Percentiles rank a stretch among this genome's conserved stretches.
phyloP scores from a whole-genome alignment of 2,888 invertebrate genomes.

The Notocelia uddmanniana region DNA sequence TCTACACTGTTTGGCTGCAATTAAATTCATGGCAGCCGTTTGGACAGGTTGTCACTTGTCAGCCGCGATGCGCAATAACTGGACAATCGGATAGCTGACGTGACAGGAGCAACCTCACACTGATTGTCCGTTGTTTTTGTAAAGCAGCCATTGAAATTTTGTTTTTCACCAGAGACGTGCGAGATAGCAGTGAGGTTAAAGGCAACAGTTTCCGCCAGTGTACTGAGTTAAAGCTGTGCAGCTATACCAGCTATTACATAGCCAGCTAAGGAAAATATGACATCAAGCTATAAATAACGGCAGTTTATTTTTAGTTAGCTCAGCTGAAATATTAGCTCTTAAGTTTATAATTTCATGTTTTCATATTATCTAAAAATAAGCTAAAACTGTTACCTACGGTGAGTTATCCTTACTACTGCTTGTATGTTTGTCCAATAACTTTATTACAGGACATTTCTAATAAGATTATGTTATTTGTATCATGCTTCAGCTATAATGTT shows the following conservation, averaged over 20 bases:
- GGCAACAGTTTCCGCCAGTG: not conserved
- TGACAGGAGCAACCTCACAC: not conserved
- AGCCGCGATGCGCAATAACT: constrained; percentile 31
- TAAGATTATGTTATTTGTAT: not conserved
- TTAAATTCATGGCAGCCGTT: constrained; percentile 21
- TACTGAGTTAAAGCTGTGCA: not conserved
- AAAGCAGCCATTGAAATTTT: not conserved
- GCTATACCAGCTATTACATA: not conserved
- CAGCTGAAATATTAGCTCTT: not conserved
- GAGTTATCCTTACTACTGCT: no score
- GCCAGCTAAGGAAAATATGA: not conserved
- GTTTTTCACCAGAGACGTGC: not conserved
- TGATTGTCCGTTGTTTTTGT: constrained; percentile 23
- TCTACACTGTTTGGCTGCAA: constrained; percentile 18
- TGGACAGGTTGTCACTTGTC: constrained; percentile 20
- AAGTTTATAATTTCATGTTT: no score
- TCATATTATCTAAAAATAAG: no score
- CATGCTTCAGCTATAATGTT: not conserved
- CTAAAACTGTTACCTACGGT: no score
- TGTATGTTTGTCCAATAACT: no score
- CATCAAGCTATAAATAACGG: not conserved
- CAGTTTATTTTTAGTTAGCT: not conserved
- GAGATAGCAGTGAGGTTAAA: not conserved
- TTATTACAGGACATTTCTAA: not conserved
- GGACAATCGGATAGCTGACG: constrained; percentile 31